These are phyloP conservation scores for Drosophila nigricruria DNA, from an alignment of 2,888 invertebrate species.

Conservation along the genomic window DNA sequence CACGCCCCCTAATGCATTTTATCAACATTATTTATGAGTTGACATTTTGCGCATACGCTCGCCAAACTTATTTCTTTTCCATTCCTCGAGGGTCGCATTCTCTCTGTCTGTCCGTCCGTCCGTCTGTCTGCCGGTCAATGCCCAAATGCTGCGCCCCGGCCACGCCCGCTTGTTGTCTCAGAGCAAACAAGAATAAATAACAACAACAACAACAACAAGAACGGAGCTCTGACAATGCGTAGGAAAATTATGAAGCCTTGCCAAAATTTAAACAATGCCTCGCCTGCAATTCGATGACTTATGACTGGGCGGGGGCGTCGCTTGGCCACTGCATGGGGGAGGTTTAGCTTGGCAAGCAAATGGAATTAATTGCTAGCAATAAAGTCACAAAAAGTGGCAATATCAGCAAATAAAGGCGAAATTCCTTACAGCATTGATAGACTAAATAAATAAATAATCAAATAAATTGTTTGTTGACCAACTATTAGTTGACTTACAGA, in stretches of 20 bases:
- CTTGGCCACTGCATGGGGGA: not conserved
- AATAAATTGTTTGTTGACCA: not conserved
- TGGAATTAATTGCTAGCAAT: slow-evolving; percentile 56
- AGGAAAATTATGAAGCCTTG: slow-evolving; percentile 72
- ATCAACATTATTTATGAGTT: slow-evolving; percentile 71
- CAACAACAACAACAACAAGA: slow-evolving; percentile 25
- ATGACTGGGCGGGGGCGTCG: slow-evolving; percentile 47
- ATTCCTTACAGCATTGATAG: not conserved
- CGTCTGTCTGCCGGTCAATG: slow-evolving; percentile 18
- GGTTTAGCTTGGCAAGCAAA: slow-evolving; percentile 4
- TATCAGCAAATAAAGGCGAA: not conserved
- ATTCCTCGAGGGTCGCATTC: slow-evolving; percentile 51
- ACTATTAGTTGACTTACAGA: not conserved
- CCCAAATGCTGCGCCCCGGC: not conserved
- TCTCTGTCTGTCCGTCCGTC: slow-evolving; percentile 9
- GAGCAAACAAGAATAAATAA: slow-evolving; percentile 28
- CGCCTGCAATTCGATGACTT: slow-evolving; percentile 58
- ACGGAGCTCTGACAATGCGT: slow-evolving; percentile 54
- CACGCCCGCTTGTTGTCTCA: slow-evolving; percentile 36
- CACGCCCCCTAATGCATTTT: slow-evolving; percentile 68
- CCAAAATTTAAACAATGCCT: slow-evolving; percentile 78
- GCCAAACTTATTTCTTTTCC: slow-evolving; percentile 49
- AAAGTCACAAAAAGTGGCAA: slow-evolving; percentile 43
- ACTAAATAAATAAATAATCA: not conserved
- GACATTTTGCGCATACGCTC: slow-evolving; percentile 61